phyloP scores from a whole-genome alignment of 2,888 invertebrate species.

The Meiosimyza platycephala region DNA sequence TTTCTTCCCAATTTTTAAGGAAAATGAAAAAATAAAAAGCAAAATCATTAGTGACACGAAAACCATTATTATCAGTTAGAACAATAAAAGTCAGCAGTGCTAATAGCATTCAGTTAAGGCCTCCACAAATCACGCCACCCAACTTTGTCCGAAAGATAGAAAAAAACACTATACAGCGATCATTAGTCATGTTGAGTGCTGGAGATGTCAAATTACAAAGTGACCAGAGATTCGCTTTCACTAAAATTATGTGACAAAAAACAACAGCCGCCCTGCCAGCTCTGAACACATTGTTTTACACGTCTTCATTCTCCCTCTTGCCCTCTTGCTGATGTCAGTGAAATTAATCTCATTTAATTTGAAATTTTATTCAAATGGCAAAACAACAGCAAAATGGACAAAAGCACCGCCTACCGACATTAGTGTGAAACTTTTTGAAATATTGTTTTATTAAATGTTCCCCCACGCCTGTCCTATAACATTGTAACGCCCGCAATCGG shows the following conservation, averaged over 20 bases:
- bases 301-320: neutral
- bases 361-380: slow-evolving; percentile 57
- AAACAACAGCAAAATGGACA: slow-evolving; percentile 45
- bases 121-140: neutral
- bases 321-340: slow-evolving; percentile 23
- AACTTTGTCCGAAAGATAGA: neutral
- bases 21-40: no score
- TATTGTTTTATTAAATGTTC: slow-evolving; percentile 55
- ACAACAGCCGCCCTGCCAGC: slow-evolving; percentile 19
- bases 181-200: slow-evolving; percentile 56
- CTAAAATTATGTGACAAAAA: slow-evolving; percentile 39
- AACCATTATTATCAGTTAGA: slow-evolving; percentile 35
- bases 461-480: neutral
- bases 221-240: slow-evolving; percentile 48
- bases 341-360: slow-evolving; percentile 64
- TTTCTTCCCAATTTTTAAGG: no score
- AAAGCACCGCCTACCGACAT: slow-evolving; percentile 37
- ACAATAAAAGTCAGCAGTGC: slow-evolving; percentile 20
- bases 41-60: slow-evolving; percentile 24
- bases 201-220: slow-evolving; percentile 45
- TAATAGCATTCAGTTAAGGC: neutral
- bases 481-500: neutral
- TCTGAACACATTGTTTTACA: neutral
- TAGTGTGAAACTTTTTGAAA: slow-evolving; percentile 51
- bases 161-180: slow-evolving; percentile 35